Conservation (phyloP, 2,113 vertebrate genomes). For the Girardinichthys multiradiatus region DNA sequence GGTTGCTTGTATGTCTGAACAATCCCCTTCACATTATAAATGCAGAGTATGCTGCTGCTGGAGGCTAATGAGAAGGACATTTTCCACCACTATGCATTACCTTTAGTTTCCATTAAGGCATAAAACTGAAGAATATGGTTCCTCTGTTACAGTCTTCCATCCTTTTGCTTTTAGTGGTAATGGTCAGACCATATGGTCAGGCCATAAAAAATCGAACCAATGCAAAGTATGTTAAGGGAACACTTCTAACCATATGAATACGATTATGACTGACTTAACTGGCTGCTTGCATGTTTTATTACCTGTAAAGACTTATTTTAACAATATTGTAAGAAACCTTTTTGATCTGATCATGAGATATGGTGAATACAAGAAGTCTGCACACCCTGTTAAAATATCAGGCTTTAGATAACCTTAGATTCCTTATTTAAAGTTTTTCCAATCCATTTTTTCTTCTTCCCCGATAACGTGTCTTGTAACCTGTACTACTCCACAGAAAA, state of each 20-base stretch:
- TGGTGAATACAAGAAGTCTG: background rate
- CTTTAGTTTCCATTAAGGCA: background rate
- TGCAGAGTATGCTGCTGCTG: slow-evolving; percentile 7
- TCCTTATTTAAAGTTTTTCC: too few relatives aligned
- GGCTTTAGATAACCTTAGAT: background rate
- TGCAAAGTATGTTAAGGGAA: background rate
- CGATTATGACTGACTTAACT: background rate
- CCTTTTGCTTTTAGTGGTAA: background rate
- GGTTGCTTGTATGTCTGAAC: slow-evolving; percentile 5
- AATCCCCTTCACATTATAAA: background rate
- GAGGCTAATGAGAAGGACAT: background rate
- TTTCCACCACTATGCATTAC: background rate
- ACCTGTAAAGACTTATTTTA: background rate
- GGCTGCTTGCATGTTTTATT: background rate
- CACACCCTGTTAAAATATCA: background rate
- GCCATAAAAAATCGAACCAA: background rate
- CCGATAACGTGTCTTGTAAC: too few relatives aligned
- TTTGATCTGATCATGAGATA: background rate
- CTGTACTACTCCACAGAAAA: too few relatives aligned
- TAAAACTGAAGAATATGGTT: background rate
- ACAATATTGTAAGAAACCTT: background rate
- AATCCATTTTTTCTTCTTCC: too few relatives aligned
- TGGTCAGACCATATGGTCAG: background rate
- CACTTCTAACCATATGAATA: background rate
- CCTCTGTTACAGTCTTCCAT: background rate